phyloP scores from a whole-genome alignment of 2,888 invertebrate species.

The Idaea aversata region DNA sequence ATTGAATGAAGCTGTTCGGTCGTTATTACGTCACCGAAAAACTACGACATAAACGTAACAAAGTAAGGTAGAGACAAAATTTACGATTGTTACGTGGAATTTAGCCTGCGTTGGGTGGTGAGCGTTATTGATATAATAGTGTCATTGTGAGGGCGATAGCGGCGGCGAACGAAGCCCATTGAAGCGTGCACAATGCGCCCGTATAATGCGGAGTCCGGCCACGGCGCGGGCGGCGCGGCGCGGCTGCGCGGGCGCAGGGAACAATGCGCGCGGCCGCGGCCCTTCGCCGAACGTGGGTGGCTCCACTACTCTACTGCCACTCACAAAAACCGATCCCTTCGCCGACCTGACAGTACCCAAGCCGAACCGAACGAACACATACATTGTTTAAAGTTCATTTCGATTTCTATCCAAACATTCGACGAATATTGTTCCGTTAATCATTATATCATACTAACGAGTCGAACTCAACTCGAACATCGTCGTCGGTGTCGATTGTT shows the following conservation, averaged over 20 bases:
- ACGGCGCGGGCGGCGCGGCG: constrained; percentile 47
- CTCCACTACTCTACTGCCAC: constrained; percentile 39
- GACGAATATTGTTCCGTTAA: neutral
- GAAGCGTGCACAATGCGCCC: constrained; percentile 77
- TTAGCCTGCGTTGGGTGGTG: constrained; percentile 54
- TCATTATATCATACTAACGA: neutral
- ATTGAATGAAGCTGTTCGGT: constrained; percentile 26
- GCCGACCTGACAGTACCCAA: constrained; percentile 44
- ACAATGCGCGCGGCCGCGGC: constrained; percentile 63
- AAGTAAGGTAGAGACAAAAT: constrained; percentile 53
- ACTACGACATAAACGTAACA: constrained; percentile 44
- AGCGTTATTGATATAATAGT: constrained; percentile 74
- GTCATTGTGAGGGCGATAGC: constrained; percentile 73
- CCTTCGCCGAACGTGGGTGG: constrained; percentile 74
- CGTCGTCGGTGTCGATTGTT: constrained; percentile 20
- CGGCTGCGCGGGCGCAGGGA: constrained; percentile 44
- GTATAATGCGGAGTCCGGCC: constrained; percentile 68
- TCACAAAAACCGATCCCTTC: constrained; percentile 63
- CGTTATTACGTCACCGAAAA: constrained; percentile 31
- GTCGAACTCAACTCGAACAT: too few relatives aligned
- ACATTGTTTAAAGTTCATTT: neutral
- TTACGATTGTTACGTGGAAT: constrained; percentile 69
- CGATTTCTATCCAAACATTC: constrained; percentile 1
- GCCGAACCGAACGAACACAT: constrained; percentile 25
- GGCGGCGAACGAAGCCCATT: constrained; percentile 73